Evolutionary conservation across 2,113 vertebrate genomes (phyloP).

Genomic region (Calidris pygmaea): DNA sequence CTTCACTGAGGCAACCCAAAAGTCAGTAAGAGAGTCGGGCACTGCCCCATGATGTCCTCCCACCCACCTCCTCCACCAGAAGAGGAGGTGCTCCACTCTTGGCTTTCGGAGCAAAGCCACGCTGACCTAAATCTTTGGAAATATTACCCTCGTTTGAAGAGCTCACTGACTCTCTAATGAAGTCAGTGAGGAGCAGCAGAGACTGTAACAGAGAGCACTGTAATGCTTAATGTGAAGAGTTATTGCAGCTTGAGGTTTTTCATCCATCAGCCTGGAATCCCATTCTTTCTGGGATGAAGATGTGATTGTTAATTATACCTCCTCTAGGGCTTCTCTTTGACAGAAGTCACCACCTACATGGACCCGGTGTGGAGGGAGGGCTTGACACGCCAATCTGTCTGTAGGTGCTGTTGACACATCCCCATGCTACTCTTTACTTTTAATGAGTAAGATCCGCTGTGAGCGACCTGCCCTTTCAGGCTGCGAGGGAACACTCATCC

Average conservation of each 20-base stretch:
- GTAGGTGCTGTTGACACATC: neutral
- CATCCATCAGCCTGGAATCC: neutral
- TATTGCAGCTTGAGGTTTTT: neutral
- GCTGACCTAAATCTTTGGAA: neutral
- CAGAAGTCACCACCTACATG: neutral
- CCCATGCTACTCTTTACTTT: neutral
- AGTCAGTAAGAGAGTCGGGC: neutral
- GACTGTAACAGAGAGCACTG: neutral
- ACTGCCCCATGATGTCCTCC: neutral
- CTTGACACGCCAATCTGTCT: neutral
- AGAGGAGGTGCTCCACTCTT: neutral
- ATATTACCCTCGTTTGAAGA: neutral
- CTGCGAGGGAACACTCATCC: neutral
- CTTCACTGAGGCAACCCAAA: neutral
- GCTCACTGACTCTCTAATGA: neutral
- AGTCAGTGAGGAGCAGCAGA: neutral
- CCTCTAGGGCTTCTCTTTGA: neutral
- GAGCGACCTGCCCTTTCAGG: neutral
- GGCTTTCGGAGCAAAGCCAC: neutral
- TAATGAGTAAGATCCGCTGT: neutral
- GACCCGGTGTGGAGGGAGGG: rapidly evolving
- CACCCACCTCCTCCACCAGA: neutral
- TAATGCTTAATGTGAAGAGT: neutral
- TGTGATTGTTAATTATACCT: neutral
- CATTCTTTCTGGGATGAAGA: neutral